These are phyloP conservation scores for Strongylocentrotus purpuratus DNA, from an alignment of 35 echinoderm and acorn worm species.

Conservation along the genomic window DNA sequence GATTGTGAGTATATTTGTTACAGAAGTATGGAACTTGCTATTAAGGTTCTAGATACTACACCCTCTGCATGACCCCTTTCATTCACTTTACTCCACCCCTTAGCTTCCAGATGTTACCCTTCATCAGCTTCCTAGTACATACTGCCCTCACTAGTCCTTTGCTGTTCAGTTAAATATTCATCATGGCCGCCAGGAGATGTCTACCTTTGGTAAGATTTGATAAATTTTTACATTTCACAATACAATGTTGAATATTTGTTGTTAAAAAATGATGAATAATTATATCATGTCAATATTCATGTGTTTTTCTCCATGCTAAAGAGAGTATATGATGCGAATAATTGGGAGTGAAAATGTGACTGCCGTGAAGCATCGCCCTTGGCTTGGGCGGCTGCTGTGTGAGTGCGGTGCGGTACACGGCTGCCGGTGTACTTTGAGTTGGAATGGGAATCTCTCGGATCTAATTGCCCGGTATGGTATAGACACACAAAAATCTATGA, in stretches of 20 bases:
- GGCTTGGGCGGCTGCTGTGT: background rate
- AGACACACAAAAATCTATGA: no score
- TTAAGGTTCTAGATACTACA: no score
- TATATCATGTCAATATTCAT: background rate
- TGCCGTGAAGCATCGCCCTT: background rate
- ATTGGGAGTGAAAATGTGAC: background rate
- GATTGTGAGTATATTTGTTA: no score
- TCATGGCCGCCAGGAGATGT: conserved; percentile 32
- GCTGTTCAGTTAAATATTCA: conserved; percentile 4
- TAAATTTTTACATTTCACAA: background rate
- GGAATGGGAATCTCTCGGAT: no score
- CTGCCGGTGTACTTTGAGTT: no score
- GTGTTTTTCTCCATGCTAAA: background rate
- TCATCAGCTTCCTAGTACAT: no score
- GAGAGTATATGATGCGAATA: background rate
- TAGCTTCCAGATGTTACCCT: no score
- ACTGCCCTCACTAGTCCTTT: background rate
- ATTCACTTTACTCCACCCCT: no score
- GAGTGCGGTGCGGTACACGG: no score
- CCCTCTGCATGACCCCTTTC: no score
- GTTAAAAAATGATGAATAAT: background rate
- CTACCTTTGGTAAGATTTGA: conserved; percentile 14
- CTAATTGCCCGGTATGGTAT: no score
- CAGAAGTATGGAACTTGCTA: no score
- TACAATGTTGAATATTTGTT: background rate